Base-by-base conservation (phyloP, 2,113 vertebrate species). In the Alligator sinensis region DNA sequence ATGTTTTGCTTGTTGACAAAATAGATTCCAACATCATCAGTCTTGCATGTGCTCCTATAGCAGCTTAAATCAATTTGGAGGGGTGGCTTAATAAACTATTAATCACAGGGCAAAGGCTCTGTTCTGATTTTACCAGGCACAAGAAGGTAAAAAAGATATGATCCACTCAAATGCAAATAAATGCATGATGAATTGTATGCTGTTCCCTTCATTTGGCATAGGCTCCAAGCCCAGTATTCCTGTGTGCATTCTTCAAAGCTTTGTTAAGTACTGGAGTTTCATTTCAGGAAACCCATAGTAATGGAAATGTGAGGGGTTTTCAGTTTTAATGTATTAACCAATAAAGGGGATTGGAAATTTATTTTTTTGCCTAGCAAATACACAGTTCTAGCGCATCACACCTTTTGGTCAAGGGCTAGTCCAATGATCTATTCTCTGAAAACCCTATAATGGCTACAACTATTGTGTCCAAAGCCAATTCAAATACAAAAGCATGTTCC, bases 61-160 rank as follows among this genome's bases (percentile, higher is more conserved):
- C 80, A 93, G 96, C 88, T 22, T 86, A 82, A 92, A 96, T 93
- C 94, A 87, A 86, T 96, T 94, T 94, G 80, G 87, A 93, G 63
- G 64, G 25, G 82, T 84, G 87, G 38, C 64, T 90, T 89, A 94
- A 89, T 80, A 92, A 54, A 0, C 88, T 87, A 82, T 94, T 90
- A 96, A 96, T 97, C 94, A 94, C 64, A 28, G 68, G 94, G 68
- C 54, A 77, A 84, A 89, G 55, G 58, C 24, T 76, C 86, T 92
- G 64, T n/a, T 92, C 34, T 93, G 81, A 17, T 34, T 94, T 95
- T 83, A 61, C 7, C 61, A 76, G 77, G 77, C 58, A 59, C 47
- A 27, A 21, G 19, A 24, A 87, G 16, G n/a, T 2, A 17, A 34
- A 68, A 30, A 83, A 74, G 4, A 13, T n/a, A 14, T 13, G 54